Percentiles rank a stretch among this genome's conserved stretches.
These are phyloP conservation scores for Tapera naevia DNA, from an alignment of 2,797 vertebrate genomes.

Conservation along the genomic window DNA sequence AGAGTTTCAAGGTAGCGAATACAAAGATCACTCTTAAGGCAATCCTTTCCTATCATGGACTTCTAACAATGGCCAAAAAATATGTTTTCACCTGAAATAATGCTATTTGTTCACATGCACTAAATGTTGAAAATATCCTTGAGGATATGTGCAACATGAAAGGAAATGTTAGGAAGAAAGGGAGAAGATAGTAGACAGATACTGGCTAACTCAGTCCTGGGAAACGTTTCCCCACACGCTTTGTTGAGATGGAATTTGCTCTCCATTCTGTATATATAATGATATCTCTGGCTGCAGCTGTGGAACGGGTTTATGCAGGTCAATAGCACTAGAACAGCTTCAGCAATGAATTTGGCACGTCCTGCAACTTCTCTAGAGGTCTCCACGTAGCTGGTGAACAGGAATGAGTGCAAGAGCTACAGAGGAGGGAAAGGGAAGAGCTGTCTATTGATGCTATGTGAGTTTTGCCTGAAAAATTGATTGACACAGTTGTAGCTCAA, in stretches of 20 bases:
- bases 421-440: neutral
- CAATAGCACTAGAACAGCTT: neutral
- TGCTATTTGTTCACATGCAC: neutral
- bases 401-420: neutral
- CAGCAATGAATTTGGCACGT: neutral
- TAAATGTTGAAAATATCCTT: neutral
- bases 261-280: neutral
- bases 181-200: neutral
- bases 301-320: neutral
- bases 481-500: neutral
- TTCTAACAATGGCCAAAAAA: neutral
- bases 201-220: neutral
- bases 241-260: neutral
- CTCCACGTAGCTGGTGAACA: neutral
- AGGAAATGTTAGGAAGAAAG: neutral
- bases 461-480: neutral
- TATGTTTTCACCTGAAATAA: neutral
- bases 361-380: neutral
- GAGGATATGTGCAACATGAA: neutral
- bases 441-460: accelerated
- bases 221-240: neutral
- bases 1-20: neutral
- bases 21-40: neutral
- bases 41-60: neutral
- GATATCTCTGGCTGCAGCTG: slow-evolving; percentile 47